Conservation (phyloP, 2,113 vertebrate species). For the Heterochromis multidens region DNA sequence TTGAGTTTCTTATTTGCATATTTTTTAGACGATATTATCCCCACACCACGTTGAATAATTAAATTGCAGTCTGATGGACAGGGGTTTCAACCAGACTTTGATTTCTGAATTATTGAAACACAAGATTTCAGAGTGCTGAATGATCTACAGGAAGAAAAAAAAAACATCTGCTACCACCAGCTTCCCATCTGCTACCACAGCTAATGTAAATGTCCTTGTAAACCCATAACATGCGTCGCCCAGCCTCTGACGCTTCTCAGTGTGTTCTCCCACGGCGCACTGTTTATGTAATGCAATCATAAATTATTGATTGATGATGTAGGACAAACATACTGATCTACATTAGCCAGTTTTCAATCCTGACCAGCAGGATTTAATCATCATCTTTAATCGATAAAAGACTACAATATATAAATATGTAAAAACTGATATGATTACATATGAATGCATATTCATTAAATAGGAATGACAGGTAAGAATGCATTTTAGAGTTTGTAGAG, state of each 20-base stretch:
- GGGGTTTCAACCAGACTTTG: not conserved
- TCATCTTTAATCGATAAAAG: not conserved
- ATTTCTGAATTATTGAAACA: slow-evolving; percentile 51
- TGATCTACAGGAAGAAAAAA: not conserved
- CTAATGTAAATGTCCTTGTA: slow-evolving; percentile 38
- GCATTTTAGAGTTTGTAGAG: not conserved
- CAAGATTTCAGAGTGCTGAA: not conserved
- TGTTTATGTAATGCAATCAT: slow-evolving; percentile 51
- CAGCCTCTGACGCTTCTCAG: not conserved
- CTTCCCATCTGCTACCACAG: slow-evolving; percentile 28
- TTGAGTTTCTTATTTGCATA: slow-evolving; percentile 2
- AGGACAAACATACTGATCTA: slow-evolving; percentile 35
- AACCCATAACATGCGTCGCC: slow-evolving; percentile 31
- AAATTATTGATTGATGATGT: slow-evolving; percentile 51
- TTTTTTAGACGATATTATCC: slow-evolving; percentile 8
- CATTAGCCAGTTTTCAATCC: not conserved
- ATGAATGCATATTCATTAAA: not conserved
- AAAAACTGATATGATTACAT: not conserved
- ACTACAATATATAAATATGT: not conserved
- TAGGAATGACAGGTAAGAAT: too few relatives aligned
- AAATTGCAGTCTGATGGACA: slow-evolving; percentile 19
- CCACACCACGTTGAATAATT: slow-evolving; percentile 36
- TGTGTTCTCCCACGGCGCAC: not conserved
- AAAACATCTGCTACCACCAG: slow-evolving; percentile 22
- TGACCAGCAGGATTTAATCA: not conserved